Evolutionary conservation across 2,888 invertebrate genomes (phyloP).

Genomic region (Agrilus mali): DNA sequence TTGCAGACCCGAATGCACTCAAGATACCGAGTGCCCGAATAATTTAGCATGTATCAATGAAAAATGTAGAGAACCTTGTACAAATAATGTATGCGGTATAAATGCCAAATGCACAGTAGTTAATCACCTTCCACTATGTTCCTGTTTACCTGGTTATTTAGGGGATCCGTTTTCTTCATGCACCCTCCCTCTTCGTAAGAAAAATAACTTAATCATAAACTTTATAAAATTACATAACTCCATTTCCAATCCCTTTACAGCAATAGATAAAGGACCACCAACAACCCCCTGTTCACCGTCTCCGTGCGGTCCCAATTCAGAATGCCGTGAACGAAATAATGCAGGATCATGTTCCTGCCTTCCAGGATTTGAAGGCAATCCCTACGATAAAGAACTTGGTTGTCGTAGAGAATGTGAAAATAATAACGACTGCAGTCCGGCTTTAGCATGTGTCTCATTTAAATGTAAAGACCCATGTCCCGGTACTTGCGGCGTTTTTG

Average conservation of each 20-base stretch:
- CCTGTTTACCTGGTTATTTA: conserved; percentile 69
- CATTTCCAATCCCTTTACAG: conserved; percentile 27
- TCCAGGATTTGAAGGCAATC: conserved; percentile 68
- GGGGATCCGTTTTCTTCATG: conserved; percentile 62
- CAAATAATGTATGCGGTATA: conserved; percentile 63
- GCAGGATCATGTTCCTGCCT: conserved; percentile 78
- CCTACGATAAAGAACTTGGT: conserved; percentile 55
- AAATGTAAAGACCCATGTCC: conserved; percentile 80
- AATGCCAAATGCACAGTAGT: conserved; percentile 75
- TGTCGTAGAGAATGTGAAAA: conserved; percentile 68
- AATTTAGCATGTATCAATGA: conserved; percentile 71
- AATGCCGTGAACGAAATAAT: conserved; percentile 69
- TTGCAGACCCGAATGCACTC: conserved; percentile 73
- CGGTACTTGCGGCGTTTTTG: conserved; percentile 68
- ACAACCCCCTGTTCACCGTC: conserved; percentile 70
- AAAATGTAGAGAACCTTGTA: conserved; percentile 73
- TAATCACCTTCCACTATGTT: conserved; percentile 70
- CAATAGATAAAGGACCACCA: conserved; percentile 49
- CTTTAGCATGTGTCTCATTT: conserved; percentile 63
- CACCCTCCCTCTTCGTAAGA: conserved; percentile 21
- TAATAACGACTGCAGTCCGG: conserved; percentile 61
- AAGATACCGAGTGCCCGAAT: conserved; percentile 68
- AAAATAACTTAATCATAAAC: conserved; percentile 25
- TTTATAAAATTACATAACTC: background rate
- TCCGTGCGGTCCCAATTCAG: conserved; percentile 76